A percentile compares a stretch with the other conserved stretches of the same genome.
Conservation (phyloP, 37 sponge, comb jelly and placozoan species). For the Beroe forskalii region DNA sequence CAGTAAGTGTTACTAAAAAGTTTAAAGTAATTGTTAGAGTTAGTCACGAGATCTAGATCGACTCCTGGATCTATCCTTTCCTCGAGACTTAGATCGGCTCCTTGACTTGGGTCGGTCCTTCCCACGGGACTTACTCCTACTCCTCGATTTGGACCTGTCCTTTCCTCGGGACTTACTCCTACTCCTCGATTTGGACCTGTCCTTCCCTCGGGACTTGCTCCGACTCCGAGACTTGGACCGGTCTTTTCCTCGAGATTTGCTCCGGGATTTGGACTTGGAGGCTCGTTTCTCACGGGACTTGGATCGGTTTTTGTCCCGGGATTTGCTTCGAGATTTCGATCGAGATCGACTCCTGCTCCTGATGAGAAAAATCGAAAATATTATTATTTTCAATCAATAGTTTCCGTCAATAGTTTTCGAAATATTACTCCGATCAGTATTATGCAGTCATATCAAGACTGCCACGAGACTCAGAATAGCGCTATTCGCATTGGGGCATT, state of each 20-base stretch:
- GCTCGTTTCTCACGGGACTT: too few species aligned
- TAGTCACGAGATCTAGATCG: conserved; percentile 31
- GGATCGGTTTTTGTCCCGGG: not conserved
- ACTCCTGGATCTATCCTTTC: not conserved
- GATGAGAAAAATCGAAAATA: not conserved
- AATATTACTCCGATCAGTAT: too few species aligned
- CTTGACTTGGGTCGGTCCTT: not conserved
- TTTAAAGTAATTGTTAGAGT: too few species aligned
- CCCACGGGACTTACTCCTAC: conserved; percentile 10
- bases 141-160: not conserved
- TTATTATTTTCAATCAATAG: not conserved
- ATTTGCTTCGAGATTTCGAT: not conserved
- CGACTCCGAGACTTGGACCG: not conserved
- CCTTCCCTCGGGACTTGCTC: not conserved
- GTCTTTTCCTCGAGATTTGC: not conserved
- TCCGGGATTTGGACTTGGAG: not conserved
- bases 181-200: not conserved
- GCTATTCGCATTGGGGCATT: too few species aligned
- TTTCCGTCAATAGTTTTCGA: not conserved
- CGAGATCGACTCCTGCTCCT: not conserved
- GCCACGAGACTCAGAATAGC: too few species aligned
- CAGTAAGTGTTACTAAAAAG: too few species aligned
- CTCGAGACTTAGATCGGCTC: not conserved
- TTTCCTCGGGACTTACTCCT: not conserved
- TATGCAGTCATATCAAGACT: too few species aligned